A percentile compares a stretch with the other conserved stretches of the same genome.
phyloP scores from a whole-genome alignment of 92 coral and sea anemone species.

The Muricea muricata region DNA sequence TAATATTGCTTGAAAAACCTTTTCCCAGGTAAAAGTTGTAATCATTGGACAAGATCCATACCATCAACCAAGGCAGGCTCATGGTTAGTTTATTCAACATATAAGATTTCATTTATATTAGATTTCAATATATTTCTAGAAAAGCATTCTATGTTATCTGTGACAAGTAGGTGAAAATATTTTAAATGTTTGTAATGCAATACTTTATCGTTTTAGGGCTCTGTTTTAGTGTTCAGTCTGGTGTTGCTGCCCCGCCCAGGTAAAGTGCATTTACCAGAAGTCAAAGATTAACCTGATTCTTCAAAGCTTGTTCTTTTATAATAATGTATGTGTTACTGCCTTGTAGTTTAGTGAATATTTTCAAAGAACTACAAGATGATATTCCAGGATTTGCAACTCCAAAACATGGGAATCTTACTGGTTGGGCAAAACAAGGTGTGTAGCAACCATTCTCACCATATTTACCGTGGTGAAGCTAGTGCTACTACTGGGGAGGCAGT shows the following conservation, averaged over 20 bases:
- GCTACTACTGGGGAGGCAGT: too few species aligned
- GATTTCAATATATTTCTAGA: too few species aligned
- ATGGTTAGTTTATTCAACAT: slow-evolving; percentile 63
- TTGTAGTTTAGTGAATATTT: slow-evolving; percentile 84
- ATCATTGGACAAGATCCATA: slow-evolving; percentile 99
- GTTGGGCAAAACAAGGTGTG: slow-evolving; percentile 98
- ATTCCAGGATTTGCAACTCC: slow-evolving; percentile 86
- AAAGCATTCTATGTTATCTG: too few species aligned
- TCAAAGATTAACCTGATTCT: too few species aligned
- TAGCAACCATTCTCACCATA: too few species aligned
- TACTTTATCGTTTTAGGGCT: too few species aligned
- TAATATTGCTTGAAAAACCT: not conserved
- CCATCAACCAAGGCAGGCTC: slow-evolving; percentile 98
- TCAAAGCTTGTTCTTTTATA: too few species aligned
- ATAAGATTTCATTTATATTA: too few species aligned
- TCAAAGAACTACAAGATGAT: slow-evolving; percentile 81
- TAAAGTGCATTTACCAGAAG: slow-evolving; percentile 15
- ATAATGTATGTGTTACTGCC: too few species aligned
- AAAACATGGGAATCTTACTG: slow-evolving; percentile 91
- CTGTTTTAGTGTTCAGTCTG: slow-evolving; percentile 94
- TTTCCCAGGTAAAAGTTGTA: slow-evolving; percentile 81
- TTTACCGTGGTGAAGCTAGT: too few species aligned
- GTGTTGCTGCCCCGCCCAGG: slow-evolving; percentile 94
- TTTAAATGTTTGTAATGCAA: too few species aligned
- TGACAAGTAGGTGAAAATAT: too few species aligned